Conservation (phyloP, 2,888 invertebrate species). For the Platycheirus rosarum region DNA sequence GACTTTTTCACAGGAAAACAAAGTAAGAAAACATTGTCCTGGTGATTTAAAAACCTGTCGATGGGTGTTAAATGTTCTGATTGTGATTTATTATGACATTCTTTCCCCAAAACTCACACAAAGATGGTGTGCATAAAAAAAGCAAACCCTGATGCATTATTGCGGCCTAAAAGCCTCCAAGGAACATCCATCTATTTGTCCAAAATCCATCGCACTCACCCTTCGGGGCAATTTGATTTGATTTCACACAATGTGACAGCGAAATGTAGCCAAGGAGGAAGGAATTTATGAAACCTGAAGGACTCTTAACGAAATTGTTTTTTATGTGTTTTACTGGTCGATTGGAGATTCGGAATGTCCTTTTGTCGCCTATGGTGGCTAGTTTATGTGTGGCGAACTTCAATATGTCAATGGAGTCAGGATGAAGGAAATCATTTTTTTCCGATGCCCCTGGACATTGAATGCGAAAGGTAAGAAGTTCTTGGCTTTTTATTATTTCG, state of each 20-base stretch:
- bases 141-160: constrained; percentile 66
- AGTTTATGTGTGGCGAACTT: constrained; percentile 49
- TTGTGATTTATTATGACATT: constrained; percentile 75
- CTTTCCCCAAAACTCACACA: constrained; percentile 44
- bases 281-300: constrained; percentile 58
- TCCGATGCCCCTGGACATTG: background rate
- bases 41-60: constrained; percentile 72
- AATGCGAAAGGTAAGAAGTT: constrained; percentile 8
- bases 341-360: constrained; percentile 65
- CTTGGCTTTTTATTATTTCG: background rate
- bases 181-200: constrained; percentile 15
- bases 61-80: constrained; percentile 74
- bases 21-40: constrained; percentile 54
- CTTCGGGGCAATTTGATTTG: constrained; percentile 57
- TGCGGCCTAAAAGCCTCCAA: constrained; percentile 54
- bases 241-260: constrained; percentile 46
- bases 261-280: constrained; percentile 32
- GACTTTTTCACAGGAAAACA: background rate
- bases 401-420: constrained; percentile 27
- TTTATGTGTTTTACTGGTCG: constrained; percentile 72
- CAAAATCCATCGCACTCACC: constrained; percentile 39
- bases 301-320: constrained; percentile 74
- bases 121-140: constrained; percentile 21
- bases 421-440: constrained; percentile 44
- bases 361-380: constrained; percentile 28